These are phyloP conservation scores for Yponomeuta evonymella DNA, from an alignment of 2,888 invertebrate species.

Conservation along the genomic window DNA sequence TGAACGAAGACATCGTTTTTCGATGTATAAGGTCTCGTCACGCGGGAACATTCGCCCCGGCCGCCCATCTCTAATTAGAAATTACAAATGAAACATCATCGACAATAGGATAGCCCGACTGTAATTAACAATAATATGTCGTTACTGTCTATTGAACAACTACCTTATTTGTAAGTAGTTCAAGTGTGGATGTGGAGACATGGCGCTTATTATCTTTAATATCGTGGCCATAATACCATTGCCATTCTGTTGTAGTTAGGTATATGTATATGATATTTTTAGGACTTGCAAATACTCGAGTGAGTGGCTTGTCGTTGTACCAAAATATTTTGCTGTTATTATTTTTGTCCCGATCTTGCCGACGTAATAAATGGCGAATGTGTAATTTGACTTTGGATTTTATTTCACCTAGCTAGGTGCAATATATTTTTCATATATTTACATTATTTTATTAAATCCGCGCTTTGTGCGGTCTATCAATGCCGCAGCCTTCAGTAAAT, in stretches of 20 bases:
- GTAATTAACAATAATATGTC: no score
- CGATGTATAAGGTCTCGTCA: no score
- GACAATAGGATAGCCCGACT: no score
- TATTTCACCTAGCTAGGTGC: neutral
- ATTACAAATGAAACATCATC: no score
- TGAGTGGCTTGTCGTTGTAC: neutral
- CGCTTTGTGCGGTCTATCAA: no score
- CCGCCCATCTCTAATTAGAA: no score
- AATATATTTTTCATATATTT: neutral
- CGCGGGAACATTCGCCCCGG: no score
- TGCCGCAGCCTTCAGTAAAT: no score
- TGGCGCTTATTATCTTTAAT: neutral
- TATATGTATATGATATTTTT: neutral
- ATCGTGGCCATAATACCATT: neutral
- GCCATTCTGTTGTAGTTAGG: neutral
- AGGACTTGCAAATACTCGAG: neutral
- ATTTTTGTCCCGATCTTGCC: neutral
- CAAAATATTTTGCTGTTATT: neutral
- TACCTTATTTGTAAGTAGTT: neutral
- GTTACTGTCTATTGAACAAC: no score
- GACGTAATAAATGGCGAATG: neutral
- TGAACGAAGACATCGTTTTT: no score
- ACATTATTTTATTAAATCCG: no score
- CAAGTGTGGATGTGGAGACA: neutral
- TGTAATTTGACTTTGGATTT: slow-evolving; percentile 12